Base-by-base conservation (phyloP, 1,140 invertebrate genomes). In the Copidosoma floridanum region DNA sequence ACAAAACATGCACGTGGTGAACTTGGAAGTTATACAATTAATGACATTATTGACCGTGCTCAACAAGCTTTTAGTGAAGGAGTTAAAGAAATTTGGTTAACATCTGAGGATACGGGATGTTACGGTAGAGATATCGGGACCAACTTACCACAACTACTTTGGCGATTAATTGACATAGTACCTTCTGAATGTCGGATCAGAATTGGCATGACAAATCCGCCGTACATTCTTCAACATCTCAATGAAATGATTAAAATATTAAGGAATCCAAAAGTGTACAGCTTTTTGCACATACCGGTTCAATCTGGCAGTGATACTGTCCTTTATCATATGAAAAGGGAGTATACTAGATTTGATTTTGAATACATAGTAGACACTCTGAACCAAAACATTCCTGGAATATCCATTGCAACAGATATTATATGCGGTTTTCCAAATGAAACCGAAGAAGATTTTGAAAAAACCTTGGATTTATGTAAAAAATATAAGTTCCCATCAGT, bases 381-480 rank as follows among this genome's bases (percentile, higher is more conserved):
- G 2, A 85, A 84, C 64, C 78, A 87, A 63, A 88, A 83, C 67
- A 91, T 96, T 3, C 88, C 90, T 0, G 88, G 88, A 4, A 85
- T 98, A 8, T 98, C 94, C 2, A 94, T 99, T 68, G 96, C 95
- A 0, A 99, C 97, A 1, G 97, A 99, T 77, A 92, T 99, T 32
- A 99, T 99, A 70, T 98, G 96, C 80, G 97, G 97, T 0, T 99
- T 98, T 79, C 97, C 97, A 1, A 97, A 93, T 3, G 97, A 99
- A 83, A 98, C 92, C 0, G 88, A 92, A 20, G 74, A 84, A 63
- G 93, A 99, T 81, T 99, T 99, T 80, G 84, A 92, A 41, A 88
- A 95, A 57, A 98, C 95, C 0, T 82, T 97, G 83, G 75, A 82
- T 3, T 79, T 99, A 1, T 95, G 97, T 69, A 76, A 82, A 53